These are phyloP conservation scores for Cichlasoma orientale DNA, from an alignment of 2,797 vertebrate genomes.

Conservation along the genomic window DNA sequence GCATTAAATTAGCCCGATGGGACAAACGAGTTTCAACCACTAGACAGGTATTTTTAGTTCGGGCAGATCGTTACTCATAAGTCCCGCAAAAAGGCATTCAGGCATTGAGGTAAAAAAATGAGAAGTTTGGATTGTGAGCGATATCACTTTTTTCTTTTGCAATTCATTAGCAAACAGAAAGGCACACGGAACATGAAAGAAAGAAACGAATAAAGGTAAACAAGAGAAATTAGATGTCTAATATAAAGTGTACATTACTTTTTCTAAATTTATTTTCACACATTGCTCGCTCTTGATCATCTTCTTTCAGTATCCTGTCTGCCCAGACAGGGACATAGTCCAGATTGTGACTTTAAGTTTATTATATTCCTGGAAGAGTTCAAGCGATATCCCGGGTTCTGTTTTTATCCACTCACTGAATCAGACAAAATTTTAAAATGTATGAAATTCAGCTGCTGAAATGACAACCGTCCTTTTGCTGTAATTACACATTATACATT, in stretches of 20 bases:
- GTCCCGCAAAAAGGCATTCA: not conserved
- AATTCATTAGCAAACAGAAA: not conserved
- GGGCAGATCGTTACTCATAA: not conserved
- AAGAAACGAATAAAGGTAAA: too few species aligned
- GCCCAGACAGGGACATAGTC: not conserved
- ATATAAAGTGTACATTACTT: not conserved
- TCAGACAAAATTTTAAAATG: not conserved
- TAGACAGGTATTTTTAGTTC: not conserved
- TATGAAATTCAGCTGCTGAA: slow-evolving; percentile 19
- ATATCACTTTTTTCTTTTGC: not conserved
- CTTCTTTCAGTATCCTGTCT: not conserved
- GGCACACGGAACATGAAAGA: not conserved
- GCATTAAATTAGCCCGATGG: not conserved
- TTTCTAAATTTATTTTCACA: not conserved
- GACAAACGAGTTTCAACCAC: not conserved
- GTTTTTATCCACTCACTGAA: not conserved
- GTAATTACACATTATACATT: slow-evolving; percentile 29
- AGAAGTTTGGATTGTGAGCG: not conserved
- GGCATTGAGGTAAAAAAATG: not conserved
- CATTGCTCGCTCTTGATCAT: too few species aligned
- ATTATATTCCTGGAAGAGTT: not conserved
- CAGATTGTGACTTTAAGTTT: not conserved
- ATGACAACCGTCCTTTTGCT: slow-evolving; percentile 20
- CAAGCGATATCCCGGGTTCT: not conserved
- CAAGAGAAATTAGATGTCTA: not conserved